Evolutionary conservation across 2,113 vertebrate species (phyloP).

Genomic region (Agelaius phoeniceus): DNA sequence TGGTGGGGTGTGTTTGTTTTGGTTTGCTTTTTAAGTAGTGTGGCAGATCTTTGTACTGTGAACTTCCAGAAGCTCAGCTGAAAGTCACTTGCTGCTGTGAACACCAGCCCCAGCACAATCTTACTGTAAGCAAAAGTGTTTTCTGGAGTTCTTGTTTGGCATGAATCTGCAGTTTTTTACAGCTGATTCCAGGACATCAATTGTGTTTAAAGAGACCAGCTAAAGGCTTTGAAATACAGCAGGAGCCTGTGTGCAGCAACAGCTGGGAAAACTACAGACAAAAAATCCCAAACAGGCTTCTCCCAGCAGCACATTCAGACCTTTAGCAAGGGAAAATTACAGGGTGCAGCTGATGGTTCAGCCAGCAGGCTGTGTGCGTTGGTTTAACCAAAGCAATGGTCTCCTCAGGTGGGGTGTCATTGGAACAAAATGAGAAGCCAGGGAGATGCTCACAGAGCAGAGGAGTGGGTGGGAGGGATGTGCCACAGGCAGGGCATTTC

Average conservation of each 20-base stretch:
- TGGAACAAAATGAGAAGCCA: neutral
- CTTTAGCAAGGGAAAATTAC: neutral
- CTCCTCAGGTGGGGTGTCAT: neutral
- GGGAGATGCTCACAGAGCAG: neutral
- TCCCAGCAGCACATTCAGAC: neutral
- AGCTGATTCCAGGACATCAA: neutral
- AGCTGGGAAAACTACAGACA: neutral
- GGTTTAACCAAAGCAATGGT: neutral
- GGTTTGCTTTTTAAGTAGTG: neutral
- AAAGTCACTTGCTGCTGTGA: neutral
- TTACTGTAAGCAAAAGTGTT: neutral
- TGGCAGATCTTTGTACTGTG: neutral
- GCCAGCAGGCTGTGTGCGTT: neutral
- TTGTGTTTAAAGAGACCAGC: neutral
- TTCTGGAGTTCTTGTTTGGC: neutral
- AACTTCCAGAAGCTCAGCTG: neutral
- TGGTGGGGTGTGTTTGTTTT: neutral
- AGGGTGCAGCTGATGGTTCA: neutral
- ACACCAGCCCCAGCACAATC: neutral
- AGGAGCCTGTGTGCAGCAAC: neutral
- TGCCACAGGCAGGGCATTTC: fast-evolving
- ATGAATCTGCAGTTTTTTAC: neutral
- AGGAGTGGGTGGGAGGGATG: neutral
- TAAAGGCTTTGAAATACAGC: neutral
- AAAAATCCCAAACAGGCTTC: neutral